Base-by-base conservation (phyloP, 2,888 invertebrate genomes). In the Pyrocoelia pectoralis region DNA sequence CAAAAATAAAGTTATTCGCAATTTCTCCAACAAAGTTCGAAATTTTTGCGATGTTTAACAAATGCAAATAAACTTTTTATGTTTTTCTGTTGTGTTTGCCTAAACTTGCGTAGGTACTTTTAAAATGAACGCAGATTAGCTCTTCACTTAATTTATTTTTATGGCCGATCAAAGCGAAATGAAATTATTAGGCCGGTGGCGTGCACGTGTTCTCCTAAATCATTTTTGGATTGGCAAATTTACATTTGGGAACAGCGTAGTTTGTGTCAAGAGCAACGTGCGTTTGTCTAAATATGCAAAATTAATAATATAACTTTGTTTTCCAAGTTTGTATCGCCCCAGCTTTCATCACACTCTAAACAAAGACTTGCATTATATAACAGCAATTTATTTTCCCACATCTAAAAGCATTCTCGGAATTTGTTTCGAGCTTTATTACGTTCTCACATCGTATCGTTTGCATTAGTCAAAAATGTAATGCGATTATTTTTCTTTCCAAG, bases 361-460 rank as follows among this genome's bases (percentile, higher is more conserved):
- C 33, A 33, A 33, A 33, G 33, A 33, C 33, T n/a, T 33, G 33
- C 33, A 33, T 33, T 33, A 33, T n/a, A n/a, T 33, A 33, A 33
- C 33, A 33, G 2, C 33, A n/a, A 33, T 33, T 33, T 33, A 33
- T 33, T 33, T 33, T 33, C 33, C 33, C 33, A 33, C 33, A 33
- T 33, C 33, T 33, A 33, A 33, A 33, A 33, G 33, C 33, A 33
- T 33, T 33, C 33, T 33, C 2, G 9, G 33, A 33, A 33, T 33
- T 33, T 33, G 33, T 33, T n/a, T 33, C 10, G 33, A 33, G 33
- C 33, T 33, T n/a, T 33, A 33, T 33, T 33, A 33, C 33, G 33
- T 33, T 33, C 33, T 33, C 33, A 33, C 33, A 33, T 33, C 33
- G n/a, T 8, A 33, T 33, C 33, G 33, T 33, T 33, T 33, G n/a